These are phyloP conservation scores for Atractosteus spatula DNA, from an alignment of 2,113 vertebrate species.

Conservation along the genomic window DNA sequence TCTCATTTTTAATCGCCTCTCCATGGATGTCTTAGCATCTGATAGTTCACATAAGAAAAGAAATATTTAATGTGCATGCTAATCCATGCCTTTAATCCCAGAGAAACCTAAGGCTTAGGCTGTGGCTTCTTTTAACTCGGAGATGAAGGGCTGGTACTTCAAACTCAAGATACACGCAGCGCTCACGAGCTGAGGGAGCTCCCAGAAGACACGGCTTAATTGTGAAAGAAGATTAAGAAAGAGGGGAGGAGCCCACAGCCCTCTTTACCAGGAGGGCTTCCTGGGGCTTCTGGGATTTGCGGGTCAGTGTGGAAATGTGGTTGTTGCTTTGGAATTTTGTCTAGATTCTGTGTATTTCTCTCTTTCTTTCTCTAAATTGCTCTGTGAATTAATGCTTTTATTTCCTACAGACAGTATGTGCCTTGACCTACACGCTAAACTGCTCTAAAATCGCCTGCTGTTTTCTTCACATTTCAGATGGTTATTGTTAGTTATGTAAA, in stretches of 20 bases:
- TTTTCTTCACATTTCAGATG: too few relatives aligned
- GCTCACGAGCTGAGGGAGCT: not conserved
- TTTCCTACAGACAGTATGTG: not conserved
- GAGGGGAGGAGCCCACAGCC: not conserved
- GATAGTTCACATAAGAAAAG: conserved; percentile 2
- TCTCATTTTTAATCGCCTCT: too few relatives aligned
- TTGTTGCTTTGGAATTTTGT: not conserved
- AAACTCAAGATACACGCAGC: too few relatives aligned
- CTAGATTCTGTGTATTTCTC: not conserved
- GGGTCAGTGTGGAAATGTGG: not conserved
- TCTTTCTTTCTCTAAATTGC: not conserved
- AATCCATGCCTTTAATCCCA: conserved; percentile 17
- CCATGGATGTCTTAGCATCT: not conserved
- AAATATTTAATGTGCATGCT: conserved; percentile 6
- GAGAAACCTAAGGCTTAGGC: not conserved
- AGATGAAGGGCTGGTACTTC: too few relatives aligned
- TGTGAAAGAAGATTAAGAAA: not conserved
- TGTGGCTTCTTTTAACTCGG: too few relatives aligned
- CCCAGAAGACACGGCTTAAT: not conserved
- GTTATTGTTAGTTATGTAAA: too few relatives aligned
- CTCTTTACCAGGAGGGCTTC: not conserved
- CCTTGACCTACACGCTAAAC: too few relatives aligned
- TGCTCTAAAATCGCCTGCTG: too few relatives aligned
- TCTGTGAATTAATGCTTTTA: not conserved
- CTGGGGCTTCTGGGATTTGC: not conserved